Evolutionary conservation across 2,113 vertebrate genomes (phyloP), one percentile per base, ranked within the genome.

Genomic region (Puntigrus tetrazona): DNA sequence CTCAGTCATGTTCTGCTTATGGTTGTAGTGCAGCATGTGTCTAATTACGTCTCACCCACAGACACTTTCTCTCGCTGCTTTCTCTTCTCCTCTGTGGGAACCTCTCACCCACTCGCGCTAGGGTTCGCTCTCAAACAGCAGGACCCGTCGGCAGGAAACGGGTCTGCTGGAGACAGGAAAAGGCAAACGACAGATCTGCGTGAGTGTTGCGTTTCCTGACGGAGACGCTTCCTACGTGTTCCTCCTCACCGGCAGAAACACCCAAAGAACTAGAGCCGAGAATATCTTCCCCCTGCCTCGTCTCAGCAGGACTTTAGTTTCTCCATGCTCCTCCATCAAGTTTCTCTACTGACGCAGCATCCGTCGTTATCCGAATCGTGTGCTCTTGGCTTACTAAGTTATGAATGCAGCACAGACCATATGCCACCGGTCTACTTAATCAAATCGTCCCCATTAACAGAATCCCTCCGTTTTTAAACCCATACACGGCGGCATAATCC

Each of bases 151-250:
- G 85, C 59, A 83, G 85, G 79, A 82, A 82, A 31, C 52, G 45
- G 47, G 85, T 41, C 86, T 61, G 86, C 80, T 77, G 86, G 86
- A 88, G 81, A 75, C 75, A 80, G 84, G 87, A 88, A 88, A 83
- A 85, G 87, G 75, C 87, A 75, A 83, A 59, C 79, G 36, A 41
- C 73, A 75, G 75, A 79, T 47, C 75, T 18, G 31, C 55, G 11
- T 31, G 83, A 67, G 80, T 38, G 81, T 86, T 50, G 69, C 27
- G 43, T 52, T 81, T 41, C 70, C 69, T 27, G 1, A 9, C 10
- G 75, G 45, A 22, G 38, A 74, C 67, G 59, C 81, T 80, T 80
- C 34, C 43, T 43, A 10, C 45, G 50, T 55, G 67, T 25, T 31
- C 73, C 47, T 43, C 69, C 63, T 81, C 81, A 76, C 57, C 47